Percentiles rank a stretch among this genome's conserved stretches.
Conservation (phyloP, 2,797 vertebrate species). For the Muscicapa striata region DNA sequence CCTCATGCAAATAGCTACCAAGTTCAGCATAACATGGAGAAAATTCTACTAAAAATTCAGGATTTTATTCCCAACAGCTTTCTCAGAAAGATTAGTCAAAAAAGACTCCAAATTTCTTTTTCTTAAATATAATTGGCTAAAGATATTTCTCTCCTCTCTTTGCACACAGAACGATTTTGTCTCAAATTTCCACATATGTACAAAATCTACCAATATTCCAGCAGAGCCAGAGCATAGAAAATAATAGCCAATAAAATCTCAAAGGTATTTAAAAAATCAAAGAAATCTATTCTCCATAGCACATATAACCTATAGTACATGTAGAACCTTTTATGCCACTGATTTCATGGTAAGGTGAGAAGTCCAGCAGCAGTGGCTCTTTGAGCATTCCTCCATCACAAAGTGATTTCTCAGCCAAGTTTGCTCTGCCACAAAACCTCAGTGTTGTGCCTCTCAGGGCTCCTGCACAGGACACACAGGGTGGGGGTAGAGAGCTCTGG, state of each 20-base stretch:
- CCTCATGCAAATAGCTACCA: background rate
- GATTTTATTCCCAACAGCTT: background rate
- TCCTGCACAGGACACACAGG: accelerated
- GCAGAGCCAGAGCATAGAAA: background rate
- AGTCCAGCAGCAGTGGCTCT: background rate
- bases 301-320: background rate
- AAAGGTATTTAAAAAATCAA: background rate
- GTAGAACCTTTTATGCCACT: background rate
- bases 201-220: background rate
- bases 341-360: background rate
- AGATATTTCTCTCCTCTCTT: background rate
- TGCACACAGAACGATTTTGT: background rate
- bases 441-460: background rate
- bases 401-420: background rate
- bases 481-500: accelerated
- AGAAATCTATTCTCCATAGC: background rate
- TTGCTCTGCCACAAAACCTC: background rate
- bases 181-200: background rate
- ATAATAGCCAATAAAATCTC: background rate
- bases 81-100: background rate
- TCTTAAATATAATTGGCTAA: background rate
- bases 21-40: background rate
- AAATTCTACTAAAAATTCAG: background rate
- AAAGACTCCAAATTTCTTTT: background rate
- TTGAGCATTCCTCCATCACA: background rate